A percentile compares a stretch with the other conserved stretches of the same genome.
These are phyloP conservation scores for Lordiphosa collinella DNA, from an alignment of 1,140 invertebrate genomes.

Conservation along the genomic window DNA sequence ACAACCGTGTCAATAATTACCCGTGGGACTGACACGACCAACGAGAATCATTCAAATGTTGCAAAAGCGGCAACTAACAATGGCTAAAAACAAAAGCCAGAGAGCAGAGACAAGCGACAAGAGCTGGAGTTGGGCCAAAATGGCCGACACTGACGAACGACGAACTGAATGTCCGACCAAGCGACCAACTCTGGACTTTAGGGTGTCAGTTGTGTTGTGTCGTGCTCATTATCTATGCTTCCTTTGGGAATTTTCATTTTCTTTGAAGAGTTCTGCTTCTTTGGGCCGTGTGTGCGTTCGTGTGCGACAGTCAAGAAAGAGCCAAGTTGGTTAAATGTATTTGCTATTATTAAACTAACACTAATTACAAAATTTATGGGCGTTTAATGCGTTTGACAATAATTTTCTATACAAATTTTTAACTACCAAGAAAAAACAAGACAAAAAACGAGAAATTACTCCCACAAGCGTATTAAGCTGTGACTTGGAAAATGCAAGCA, in stretches of 20 bases:
- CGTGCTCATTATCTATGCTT: slow-evolving; percentile 74
- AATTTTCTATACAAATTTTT: slow-evolving; percentile 36
- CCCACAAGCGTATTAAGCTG: slow-evolving; percentile 60
- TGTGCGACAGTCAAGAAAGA: slow-evolving; percentile 61
- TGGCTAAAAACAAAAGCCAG: slow-evolving; percentile 72
- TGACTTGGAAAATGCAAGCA: slow-evolving; percentile 57
- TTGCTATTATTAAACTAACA: slow-evolving; percentile 19
- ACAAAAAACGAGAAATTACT: slow-evolving; percentile 19
- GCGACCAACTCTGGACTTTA: slow-evolving; percentile 29
- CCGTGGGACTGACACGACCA: slow-evolving; percentile 79
- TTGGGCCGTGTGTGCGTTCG: slow-evolving; percentile 66
- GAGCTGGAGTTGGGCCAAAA: slow-evolving; percentile 41
- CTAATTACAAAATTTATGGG: slow-evolving; percentile 58
- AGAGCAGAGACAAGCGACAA: slow-evolving; percentile 27
- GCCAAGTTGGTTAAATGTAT: neutral
- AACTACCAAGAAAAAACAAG: slow-evolving; percentile 35
- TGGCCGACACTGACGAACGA: slow-evolving; percentile 70
- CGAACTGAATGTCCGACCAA: slow-evolving; percentile 52
- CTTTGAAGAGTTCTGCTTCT: slow-evolving; percentile 46
- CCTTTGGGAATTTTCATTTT: slow-evolving; percentile 78
- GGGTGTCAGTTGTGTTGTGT: neutral
- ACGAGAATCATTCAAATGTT: slow-evolving; percentile 78
- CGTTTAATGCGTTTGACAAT: slow-evolving; percentile 43
- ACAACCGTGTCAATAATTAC: slow-evolving; percentile 80
- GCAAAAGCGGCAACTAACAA: slow-evolving; percentile 70